These are phyloP conservation scores for Echiichthys vipera DNA, from an alignment of 2,797 vertebrate genomes.

Conservation along the genomic window DNA sequence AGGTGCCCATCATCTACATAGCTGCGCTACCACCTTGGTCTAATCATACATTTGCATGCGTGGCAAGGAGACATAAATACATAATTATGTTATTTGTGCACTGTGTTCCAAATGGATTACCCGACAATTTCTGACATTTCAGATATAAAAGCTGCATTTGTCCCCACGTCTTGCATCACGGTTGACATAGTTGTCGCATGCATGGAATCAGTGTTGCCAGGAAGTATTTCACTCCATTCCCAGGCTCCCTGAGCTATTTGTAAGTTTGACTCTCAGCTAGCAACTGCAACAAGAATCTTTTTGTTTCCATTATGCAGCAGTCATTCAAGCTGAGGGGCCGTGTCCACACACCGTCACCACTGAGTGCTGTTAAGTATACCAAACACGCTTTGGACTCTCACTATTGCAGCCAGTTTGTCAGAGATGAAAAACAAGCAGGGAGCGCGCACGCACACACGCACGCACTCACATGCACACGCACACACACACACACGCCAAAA, in stretches of 20 bases:
- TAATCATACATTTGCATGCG: constrained; percentile 38
- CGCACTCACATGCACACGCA: background rate
- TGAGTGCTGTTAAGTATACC: constrained; percentile 64
- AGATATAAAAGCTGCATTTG: constrained; percentile 12
- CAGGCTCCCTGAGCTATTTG: constrained; percentile 60
- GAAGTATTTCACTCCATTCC: constrained; percentile 49
- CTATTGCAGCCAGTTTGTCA: constrained; percentile 58
- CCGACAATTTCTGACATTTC: constrained; percentile 9
- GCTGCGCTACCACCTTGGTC: background rate
- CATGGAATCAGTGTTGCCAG: constrained; percentile 38
- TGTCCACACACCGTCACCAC: constrained; percentile 61
- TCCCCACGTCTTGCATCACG: constrained; percentile 14
- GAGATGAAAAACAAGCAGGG: constrained; percentile 28
- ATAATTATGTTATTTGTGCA: constrained; percentile 37
- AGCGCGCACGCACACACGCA: background rate
- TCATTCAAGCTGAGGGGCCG: constrained; percentile 62
- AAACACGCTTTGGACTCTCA: constrained; percentile 42
- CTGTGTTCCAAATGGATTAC: constrained; percentile 12
- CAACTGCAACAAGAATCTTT: constrained; percentile 59
- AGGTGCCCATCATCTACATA: constrained; percentile 25
- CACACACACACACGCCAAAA: constrained; percentile 24
- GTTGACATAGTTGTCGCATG: constrained; percentile 50
- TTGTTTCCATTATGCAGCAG: constrained; percentile 78
- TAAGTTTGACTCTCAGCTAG: constrained; percentile 54
- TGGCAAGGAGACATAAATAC: constrained; percentile 29